Percentiles rank a stretch among this genome's conserved stretches.
Evolutionary conservation across 1,140 invertebrate genomes (phyloP).

Genomic region (Papilio helenus): DNA sequence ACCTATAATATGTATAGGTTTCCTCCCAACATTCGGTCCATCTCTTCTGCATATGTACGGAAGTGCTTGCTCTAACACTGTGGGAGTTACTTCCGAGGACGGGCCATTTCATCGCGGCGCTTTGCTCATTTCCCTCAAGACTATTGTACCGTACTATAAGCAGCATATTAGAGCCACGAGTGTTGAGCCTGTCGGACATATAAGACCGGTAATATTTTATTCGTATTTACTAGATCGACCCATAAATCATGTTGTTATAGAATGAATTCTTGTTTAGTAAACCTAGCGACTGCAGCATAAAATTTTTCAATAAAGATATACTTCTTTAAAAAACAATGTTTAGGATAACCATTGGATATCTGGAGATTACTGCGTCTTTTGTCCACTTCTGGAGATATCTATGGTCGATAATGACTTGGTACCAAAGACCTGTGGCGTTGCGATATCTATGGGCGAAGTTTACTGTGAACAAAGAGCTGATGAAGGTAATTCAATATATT

Average conservation of each 20-base stretch:
- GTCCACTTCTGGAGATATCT: slow-evolving; percentile 67
- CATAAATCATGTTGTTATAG: not conserved
- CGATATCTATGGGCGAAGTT: slow-evolving; percentile 66
- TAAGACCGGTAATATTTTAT: slow-evolving; percentile 48
- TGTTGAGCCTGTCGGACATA: slow-evolving; percentile 56
- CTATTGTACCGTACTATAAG: slow-evolving; percentile 60
- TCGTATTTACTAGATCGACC: not conserved
- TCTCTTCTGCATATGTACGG: slow-evolving; percentile 58
- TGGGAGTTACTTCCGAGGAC: slow-evolving; percentile 40
- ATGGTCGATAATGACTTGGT: slow-evolving; percentile 56
- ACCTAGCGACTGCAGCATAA: not conserved
- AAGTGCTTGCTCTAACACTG: slow-evolving; percentile 32
- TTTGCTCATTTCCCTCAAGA: slow-evolving; percentile 54
- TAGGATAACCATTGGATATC: slow-evolving; percentile 64
- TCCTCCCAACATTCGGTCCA: slow-evolving; percentile 56
- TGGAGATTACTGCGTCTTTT: slow-evolving; percentile 63
- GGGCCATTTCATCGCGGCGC: slow-evolving; percentile 58
- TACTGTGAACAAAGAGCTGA: slow-evolving; percentile 42
- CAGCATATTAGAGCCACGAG: slow-evolving; percentile 49
- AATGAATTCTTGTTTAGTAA: not conserved
- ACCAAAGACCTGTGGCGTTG: slow-evolving; percentile 57
- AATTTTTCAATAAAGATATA: not conserved
- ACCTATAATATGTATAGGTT: slow-evolving; percentile 43
- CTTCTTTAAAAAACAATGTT: too few species aligned
- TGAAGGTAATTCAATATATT: slow-evolving; percentile 49